Evolutionary conservation across 2,797 vertebrate genomes (phyloP).

Genomic region (Galago senegalensis): DNA sequence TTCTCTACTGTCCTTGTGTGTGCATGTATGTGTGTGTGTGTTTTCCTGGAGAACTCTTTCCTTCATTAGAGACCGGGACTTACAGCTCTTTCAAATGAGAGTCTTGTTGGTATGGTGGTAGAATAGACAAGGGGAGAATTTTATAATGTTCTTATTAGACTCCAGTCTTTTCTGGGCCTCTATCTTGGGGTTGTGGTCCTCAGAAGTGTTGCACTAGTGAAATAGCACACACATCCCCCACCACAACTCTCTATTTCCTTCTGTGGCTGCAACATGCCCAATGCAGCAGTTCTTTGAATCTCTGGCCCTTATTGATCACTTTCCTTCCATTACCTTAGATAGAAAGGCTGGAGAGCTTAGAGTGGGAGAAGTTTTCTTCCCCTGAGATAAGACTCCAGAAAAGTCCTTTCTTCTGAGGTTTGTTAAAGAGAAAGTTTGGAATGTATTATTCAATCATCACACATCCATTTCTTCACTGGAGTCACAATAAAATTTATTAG

Average conservation of each 20-base stretch:
- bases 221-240: no score
- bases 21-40: no score
- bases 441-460: not conserved
- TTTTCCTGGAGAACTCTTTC: not conserved
- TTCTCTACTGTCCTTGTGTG: not conserved
- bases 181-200: not conserved
- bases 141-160: not conserved
- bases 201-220: not conserved
- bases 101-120: not conserved
- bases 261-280: not conserved
- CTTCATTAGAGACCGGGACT: not conserved
- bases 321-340: not conserved
- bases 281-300: not conserved
- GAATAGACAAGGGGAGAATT: not conserved
- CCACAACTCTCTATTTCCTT: not conserved
- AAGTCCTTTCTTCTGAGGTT: not conserved
- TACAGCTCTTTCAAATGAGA: not conserved
- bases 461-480: no score
- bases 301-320: not conserved
- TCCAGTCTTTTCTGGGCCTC: not conserved
- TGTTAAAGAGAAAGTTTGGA: not conserved
- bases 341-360: not conserved
- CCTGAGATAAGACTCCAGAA: not conserved
- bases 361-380: not conserved
- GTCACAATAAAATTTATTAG: not conserved